Base-by-base conservation (phyloP, 2,113 vertebrate genomes). In the Probosciger aterrimus region DNA sequence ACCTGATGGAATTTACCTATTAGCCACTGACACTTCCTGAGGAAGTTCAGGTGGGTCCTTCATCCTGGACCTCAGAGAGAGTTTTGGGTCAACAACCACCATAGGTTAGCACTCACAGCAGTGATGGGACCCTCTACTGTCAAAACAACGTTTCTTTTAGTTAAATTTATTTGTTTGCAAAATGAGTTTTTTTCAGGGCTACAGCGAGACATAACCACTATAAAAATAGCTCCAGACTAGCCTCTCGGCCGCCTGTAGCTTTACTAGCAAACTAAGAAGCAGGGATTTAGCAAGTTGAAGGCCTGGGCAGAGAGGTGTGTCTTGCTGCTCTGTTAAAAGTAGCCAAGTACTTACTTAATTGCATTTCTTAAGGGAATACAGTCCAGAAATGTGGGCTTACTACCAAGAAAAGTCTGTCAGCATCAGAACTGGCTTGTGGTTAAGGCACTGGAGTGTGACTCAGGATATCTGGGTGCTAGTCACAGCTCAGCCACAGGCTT, bases 301-400 rank as follows among this genome's bases (percentile, higher is more conserved):
- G 90, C 55, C 49, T 86, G 65, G 59, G 75, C 67, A 37, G 78
- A 86, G 90, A 91, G 92, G 90, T 90, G 86, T 84, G 73, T 82
- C 82, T 93, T 93, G 75, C 41, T 96, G 77, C 46, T 82, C 82
- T 88, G 81, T 92, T 80, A 82, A 77, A 95, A 94, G 92, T 84
- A 94, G 77, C 93, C 83, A 93, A 95, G 71, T 81, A 70, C 81
- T 73, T 69, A 82, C 76, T 92, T 95, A 95, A 93, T 92, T 97
- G 86, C 90, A 86, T 93, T 95, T 96, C 95, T 96, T 43, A 76
- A 90, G 90, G 84, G 85, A 96, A 95, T 97, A 79, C 85, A 93
- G 96, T 95, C 74, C 96, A 96, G 88, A 94, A 93, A 95, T 79
- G 81, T 74, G 83, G 90, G 93, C 86, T 95, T 83, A 75, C 81